Evolutionary conservation across 2,888 invertebrate genomes (phyloP).

Genomic region (Mesochorus sp.): DNA sequence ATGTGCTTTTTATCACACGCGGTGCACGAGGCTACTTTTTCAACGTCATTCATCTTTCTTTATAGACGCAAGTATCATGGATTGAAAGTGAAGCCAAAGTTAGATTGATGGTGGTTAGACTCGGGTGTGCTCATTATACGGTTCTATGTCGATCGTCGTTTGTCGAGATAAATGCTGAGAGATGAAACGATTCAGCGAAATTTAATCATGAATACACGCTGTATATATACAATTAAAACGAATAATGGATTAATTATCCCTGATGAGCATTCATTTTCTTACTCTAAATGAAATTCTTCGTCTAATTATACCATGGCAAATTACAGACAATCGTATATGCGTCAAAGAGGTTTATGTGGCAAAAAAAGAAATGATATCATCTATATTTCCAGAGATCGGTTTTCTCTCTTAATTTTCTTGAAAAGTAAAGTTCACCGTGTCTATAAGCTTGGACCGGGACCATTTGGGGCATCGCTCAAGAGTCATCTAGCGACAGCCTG

Average conservation of each 20-base stretch:
- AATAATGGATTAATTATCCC: conserved; percentile 5
- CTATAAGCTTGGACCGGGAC: too few species aligned
- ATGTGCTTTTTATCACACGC: conserved; percentile 14
- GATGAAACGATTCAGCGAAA: neutral
- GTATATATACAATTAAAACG: neutral
- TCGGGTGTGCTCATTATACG: conserved; percentile 11
- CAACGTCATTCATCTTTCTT: conserved; percentile 48
- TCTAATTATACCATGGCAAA: neutral
- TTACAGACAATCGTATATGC: too few species aligned
- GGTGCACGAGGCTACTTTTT: neutral
- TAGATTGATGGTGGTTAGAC: conserved; percentile 44
- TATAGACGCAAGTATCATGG: conserved; percentile 19
- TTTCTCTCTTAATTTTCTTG: neutral
- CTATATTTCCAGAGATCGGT: too few species aligned
- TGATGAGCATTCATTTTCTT: conserved; percentile 15
- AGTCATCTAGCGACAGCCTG: conserved; percentile 22
- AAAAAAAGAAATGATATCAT: too few species aligned
- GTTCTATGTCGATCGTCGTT: conserved; percentile 16
- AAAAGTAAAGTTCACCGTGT: too few species aligned
- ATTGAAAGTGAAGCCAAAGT: conserved; percentile 33
- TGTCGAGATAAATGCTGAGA: conserved; percentile 1
- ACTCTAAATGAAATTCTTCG: conserved; percentile 26
- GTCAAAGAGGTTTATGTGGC: too few species aligned
- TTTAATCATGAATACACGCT: neutral
- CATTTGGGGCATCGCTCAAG: conserved; percentile 41